These are phyloP conservation scores for Morelia viridis DNA, from an alignment of 2,797 vertebrate genomes.

Conservation along the genomic window DNA sequence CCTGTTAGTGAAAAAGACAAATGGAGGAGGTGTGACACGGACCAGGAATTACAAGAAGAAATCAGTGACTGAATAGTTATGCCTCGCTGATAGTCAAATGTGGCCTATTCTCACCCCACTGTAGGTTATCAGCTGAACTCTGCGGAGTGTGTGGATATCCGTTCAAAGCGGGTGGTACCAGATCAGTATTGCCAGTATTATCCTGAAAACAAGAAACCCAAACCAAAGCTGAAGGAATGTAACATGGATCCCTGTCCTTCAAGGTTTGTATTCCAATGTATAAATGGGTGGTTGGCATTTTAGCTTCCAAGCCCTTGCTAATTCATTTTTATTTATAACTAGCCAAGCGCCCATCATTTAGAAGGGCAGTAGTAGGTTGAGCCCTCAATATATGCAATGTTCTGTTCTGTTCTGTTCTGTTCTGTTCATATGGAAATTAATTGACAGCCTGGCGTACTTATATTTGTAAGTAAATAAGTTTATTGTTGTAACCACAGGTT, in stretches of 20 bases:
- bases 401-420: neutral
- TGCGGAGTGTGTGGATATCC: slow-evolving; percentile 87
- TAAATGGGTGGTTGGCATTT: neutral
- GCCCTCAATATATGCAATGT: no score
- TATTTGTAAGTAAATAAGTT: neutral
- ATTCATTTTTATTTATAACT: neutral
- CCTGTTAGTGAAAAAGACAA: neutral
- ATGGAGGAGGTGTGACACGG: neutral
- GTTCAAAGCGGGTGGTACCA: slow-evolving; percentile 80
- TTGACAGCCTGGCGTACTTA: neutral
- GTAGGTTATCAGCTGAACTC: slow-evolving; percentile 94
- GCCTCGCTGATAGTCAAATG: neutral
- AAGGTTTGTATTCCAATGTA: slow-evolving; percentile 71
- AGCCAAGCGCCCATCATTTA: no score
- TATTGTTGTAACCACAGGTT: no score
- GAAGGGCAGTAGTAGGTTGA: neutral
- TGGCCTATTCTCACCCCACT: neutral
- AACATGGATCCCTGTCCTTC: slow-evolving; percentile 91
- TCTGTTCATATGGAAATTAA: neutral
- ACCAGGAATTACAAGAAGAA: neutral
- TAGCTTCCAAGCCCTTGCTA: neutral
- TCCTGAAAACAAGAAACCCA: slow-evolving; percentile 90
- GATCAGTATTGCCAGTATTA: slow-evolving; percentile 88
- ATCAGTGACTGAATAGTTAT: neutral
- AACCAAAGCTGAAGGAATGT: slow-evolving; percentile 93